Conservation (phyloP, 2,888 invertebrate genomes). For the Cynaeus angustus region DNA sequence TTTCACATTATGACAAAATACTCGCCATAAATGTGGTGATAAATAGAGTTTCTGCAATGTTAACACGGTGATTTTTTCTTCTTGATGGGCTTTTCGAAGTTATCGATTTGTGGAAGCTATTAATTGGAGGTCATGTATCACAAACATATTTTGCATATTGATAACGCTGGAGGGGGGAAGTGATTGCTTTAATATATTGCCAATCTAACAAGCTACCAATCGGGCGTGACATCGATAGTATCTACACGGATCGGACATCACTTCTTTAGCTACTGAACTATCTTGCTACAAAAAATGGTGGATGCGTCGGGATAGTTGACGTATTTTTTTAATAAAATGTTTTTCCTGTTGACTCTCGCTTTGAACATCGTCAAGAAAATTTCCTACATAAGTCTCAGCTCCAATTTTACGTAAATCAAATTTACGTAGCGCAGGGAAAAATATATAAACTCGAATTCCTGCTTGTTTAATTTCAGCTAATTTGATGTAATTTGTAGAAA, state of each 20-base stretch:
- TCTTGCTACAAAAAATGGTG: too few relatives aligned
- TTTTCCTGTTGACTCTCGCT: too few relatives aligned
- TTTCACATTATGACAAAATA: constrained; percentile 35
- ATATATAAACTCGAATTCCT: constrained; percentile 8
- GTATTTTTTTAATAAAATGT: too few relatives aligned
- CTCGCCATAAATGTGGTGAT: constrained; percentile 14
- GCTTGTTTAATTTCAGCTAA: constrained; percentile 15
- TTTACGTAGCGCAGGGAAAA: constrained; percentile 1
- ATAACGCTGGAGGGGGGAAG: constrained; percentile 37
- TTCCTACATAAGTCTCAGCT: neutral
- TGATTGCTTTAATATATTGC: constrained; percentile 50
- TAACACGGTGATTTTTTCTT: constrained; percentile 5
- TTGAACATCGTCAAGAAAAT: neutral
- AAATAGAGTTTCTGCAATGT: constrained; percentile 26
- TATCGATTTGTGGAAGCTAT: constrained; percentile 44
- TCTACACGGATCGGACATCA: constrained; percentile 19
- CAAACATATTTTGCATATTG: constrained; percentile 54
- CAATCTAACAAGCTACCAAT: constrained; percentile 47
- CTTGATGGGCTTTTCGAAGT: neutral
- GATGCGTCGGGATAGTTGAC: too few relatives aligned
- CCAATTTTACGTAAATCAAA: constrained; percentile 7
- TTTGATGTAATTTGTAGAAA: constrained; percentile 16
- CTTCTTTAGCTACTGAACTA: too few relatives aligned
- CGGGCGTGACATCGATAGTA: constrained; percentile 30
- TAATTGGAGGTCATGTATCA: constrained; percentile 53